Evolutionary conservation across 1,140 invertebrate genomes (phyloP).

Genomic region (Medauroidea extradentata): DNA sequence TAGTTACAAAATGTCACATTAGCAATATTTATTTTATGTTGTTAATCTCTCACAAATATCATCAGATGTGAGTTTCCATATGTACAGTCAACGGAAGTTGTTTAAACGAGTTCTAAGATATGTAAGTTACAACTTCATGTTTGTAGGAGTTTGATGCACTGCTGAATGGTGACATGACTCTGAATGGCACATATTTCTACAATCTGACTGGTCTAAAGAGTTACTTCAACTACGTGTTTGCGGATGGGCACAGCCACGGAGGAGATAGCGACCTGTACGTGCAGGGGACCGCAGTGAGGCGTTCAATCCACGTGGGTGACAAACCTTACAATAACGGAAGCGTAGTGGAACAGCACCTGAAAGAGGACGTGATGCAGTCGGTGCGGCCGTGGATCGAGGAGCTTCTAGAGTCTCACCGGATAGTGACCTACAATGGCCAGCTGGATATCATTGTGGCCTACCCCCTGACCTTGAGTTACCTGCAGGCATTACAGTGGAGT

Average conservation of each 20-base stretch:
- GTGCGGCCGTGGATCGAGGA: constrained; percentile 69
- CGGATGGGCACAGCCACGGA: constrained; percentile 36
- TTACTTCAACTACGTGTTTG: constrained; percentile 75
- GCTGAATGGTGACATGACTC: constrained; percentile 63
- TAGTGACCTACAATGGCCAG: constrained; percentile 77
- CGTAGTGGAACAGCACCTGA: constrained; percentile 45
- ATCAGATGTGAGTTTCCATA: too few relatives aligned
- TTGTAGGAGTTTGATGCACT: constrained; percentile 59
- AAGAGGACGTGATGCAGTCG: constrained; percentile 77
- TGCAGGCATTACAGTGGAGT: constrained; percentile 60
- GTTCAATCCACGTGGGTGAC: constrained; percentile 79
- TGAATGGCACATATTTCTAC: constrained; percentile 59
- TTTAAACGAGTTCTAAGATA: too few relatives aligned
- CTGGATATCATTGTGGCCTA: constrained; percentile 82
- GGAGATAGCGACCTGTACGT: constrained; percentile 51
- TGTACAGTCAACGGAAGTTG: too few relatives aligned
- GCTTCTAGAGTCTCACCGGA: constrained; percentile 61
- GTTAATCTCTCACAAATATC: too few relatives aligned
- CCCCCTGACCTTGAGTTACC: constrained; percentile 67
- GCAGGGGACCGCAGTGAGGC: constrained; percentile 54
- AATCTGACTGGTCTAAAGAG: constrained; percentile 73
- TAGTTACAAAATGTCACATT: too few relatives aligned
- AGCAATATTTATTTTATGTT: too few relatives aligned
- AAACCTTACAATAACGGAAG: constrained; percentile 55
- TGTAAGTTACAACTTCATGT: too few relatives aligned